phyloP scores from a whole-genome alignment of 92 coral and sea anemone genomes.

The Umimayanthus kanabou region DNA sequence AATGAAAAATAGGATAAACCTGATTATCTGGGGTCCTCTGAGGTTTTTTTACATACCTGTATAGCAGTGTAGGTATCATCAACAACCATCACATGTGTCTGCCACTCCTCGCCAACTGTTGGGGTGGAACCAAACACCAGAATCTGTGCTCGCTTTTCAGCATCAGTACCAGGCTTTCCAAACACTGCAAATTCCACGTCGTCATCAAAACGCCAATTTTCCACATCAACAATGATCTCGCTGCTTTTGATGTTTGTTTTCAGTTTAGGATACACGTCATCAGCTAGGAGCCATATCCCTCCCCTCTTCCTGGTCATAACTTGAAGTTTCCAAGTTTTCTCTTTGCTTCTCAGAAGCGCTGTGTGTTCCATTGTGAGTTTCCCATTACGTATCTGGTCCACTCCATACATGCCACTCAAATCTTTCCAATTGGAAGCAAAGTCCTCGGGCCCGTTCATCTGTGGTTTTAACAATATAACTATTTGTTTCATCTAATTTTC shows the following conservation, averaged over 20 bases:
- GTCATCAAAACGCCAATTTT: not conserved
- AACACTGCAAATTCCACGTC: not conserved
- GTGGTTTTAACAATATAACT: too few relatives aligned
- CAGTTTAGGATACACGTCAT: not conserved
- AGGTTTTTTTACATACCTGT: not conserved
- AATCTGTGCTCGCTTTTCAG: conserved; percentile 2
- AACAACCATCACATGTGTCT: not conserved
- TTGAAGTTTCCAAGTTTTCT: not conserved
- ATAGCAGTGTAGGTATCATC: not conserved
- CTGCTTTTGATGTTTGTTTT: not conserved
- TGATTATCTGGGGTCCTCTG: too few relatives aligned
- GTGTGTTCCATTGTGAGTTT: not conserved
- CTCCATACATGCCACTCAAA: too few relatives aligned
- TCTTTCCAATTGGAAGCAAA: too few relatives aligned
- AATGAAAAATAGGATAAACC: too few relatives aligned
- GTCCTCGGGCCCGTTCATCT: too few relatives aligned
- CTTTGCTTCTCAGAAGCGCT: not conserved
- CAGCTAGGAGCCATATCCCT: not conserved
- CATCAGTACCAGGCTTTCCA: not conserved
- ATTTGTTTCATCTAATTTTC: too few relatives aligned
- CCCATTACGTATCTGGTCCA: not conserved
- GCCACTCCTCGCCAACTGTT: conserved; percentile 2
- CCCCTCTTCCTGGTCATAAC: not conserved
- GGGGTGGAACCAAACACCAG: not conserved
- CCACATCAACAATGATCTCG: not conserved